Evolutionary conservation across 2,797 vertebrate species (phyloP).

Genomic region (Takifugu rubripes): DNA sequence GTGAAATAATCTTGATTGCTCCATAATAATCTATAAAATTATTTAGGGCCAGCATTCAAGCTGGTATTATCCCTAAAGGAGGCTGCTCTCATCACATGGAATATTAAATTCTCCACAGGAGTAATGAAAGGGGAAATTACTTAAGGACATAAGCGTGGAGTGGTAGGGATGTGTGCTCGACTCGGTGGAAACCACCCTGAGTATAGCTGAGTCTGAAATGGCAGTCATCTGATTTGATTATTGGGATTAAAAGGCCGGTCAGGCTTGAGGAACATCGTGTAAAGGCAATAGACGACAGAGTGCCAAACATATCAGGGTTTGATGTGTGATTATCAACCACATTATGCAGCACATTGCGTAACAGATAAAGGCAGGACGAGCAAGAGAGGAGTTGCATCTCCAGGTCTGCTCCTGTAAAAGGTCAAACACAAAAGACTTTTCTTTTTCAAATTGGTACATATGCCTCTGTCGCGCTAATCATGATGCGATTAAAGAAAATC

Average conservation of each 20-base stretch:
- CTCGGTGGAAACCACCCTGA: slow-evolving; percentile 21
- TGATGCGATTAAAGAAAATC: slow-evolving; percentile 14
- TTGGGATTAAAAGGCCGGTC: slow-evolving; percentile 39
- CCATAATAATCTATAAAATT: slow-evolving; percentile 62
- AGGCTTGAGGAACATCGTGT: slow-evolving; percentile 18
- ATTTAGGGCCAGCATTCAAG: slow-evolving; percentile 51
- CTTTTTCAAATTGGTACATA: slow-evolving; percentile 3
- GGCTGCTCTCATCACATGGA: slow-evolving; percentile 61
- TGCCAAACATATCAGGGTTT: slow-evolving; percentile 17
- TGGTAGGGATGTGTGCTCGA: slow-evolving; percentile 46
- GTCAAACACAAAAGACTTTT: slow-evolving; percentile 15
- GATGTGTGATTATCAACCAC: slow-evolving; percentile 16
- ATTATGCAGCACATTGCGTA: not conserved
- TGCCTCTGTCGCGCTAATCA: not conserved
- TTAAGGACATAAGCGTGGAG: slow-evolving; percentile 51
- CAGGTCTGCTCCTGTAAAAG: slow-evolving; percentile 24
- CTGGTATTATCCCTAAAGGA: slow-evolving; percentile 55
- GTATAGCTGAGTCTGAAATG: slow-evolving; percentile 29
- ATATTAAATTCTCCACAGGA: slow-evolving; percentile 69
- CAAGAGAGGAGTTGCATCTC: slow-evolving; percentile 7
- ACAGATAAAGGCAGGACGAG: slow-evolving; percentile 13
- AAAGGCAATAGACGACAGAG: slow-evolving; percentile 22
- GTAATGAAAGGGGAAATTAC: slow-evolving; percentile 65
- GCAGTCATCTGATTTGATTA: slow-evolving; percentile 47
- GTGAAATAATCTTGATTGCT: slow-evolving; percentile 53